Conservation (phyloP, 2,888 invertebrate genomes). For the Ectropis crepuscularia region DNA sequence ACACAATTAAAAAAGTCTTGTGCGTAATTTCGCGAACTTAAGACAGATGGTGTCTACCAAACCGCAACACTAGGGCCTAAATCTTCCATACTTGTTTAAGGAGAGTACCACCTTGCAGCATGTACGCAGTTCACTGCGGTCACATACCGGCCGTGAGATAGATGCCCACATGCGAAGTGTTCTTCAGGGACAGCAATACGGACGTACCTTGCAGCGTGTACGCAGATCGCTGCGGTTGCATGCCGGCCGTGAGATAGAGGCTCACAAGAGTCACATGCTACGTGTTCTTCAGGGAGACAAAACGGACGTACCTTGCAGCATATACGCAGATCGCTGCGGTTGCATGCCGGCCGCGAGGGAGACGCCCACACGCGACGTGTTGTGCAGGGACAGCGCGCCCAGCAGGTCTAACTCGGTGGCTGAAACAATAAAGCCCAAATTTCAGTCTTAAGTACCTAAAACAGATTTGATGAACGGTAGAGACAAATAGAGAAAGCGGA, state of each 20-base stretch:
- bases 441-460: not conserved
- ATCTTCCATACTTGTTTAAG: no score
- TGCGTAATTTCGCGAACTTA: no score
- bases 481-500: no score
- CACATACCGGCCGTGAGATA: conserved; percentile 87
- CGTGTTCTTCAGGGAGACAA: conserved; percentile 88
- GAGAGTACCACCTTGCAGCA: conserved; percentile 91
- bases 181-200: conserved; percentile 85
- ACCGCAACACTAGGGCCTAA: no score
- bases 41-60: no score
- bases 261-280: conserved; percentile 89
- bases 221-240: conserved; percentile 89
- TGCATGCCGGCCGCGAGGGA: conserved; percentile 87
- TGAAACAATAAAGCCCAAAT: conserved; percentile 67
- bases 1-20: no score
- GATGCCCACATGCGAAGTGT: conserved; percentile 89
- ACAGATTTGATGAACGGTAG: not conserved
- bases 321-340: conserved; percentile 89
- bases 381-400: conserved; percentile 91
- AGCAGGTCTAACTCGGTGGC: conserved; percentile 91
- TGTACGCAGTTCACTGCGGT: conserved; percentile 89
- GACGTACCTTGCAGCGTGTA: conserved; percentile 89
- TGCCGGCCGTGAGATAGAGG: conserved; percentile 87
- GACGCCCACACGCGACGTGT: conserved; percentile 89
- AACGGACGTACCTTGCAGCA: conserved; percentile 86